phyloP scores from a whole-genome alignment of 2,797 vertebrate species.

The Neosilurus hyrtlii region DNA sequence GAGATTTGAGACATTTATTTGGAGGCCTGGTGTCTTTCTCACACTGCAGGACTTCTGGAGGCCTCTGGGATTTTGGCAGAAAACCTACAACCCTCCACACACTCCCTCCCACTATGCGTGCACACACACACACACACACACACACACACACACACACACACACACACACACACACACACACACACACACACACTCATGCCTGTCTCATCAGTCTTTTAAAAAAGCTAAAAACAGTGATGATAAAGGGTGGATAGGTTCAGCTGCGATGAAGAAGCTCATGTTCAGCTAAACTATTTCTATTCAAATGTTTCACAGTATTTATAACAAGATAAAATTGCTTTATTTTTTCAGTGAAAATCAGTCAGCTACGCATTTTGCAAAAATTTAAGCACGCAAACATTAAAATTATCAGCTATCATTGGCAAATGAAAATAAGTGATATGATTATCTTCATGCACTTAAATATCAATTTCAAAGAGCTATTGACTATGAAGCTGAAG shows the following conservation, averaged over 20 bases:
- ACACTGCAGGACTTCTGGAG: constrained; percentile 66
- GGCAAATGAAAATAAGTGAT: background rate
- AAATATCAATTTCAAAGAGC: background rate
- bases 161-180: background rate
- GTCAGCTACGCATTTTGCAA: background rate
- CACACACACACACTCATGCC: background rate
- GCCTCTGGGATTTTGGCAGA: constrained; percentile 67
- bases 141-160: background rate
- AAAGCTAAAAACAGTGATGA: constrained; percentile 4
- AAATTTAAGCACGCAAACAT: too few relatives aligned
- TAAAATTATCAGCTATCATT: background rate
- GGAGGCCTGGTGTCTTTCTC: constrained; percentile 65
- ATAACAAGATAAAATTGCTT: background rate
- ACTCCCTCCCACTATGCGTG: background rate
- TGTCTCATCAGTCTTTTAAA: constrained; percentile 15
- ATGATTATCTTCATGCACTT: background rate
- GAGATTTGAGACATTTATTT: constrained; percentile 33
- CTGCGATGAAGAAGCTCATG: background rate
- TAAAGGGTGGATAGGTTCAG: background rate
- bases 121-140: background rate
- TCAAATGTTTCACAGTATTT: background rate
- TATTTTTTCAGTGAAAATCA: background rate
- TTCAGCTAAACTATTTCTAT: background rate
- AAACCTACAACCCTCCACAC: constrained; percentile 1
- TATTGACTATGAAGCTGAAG: background rate